These are phyloP conservation scores for Hypsibius dujardini DNA, from an alignment of 1,140 invertebrate species.

Conservation along the genomic window DNA sequence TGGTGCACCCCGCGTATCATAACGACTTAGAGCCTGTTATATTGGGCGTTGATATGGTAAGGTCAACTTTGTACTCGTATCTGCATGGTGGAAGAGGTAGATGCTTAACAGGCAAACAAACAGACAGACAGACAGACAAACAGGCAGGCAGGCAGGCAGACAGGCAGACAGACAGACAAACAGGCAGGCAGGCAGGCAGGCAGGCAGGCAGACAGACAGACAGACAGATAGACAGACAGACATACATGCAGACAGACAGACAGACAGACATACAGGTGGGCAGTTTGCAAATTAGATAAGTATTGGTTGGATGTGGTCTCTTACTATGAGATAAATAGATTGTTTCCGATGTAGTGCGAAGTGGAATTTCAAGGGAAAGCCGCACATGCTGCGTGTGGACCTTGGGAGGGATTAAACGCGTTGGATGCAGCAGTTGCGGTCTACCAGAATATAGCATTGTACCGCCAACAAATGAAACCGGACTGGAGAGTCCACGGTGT, in stretches of 20 bases:
- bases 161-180: too few species aligned
- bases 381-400: constrained; percentile 17
- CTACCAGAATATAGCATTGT: constrained; percentile 24
- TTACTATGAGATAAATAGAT: not conserved
- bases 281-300: too few species aligned
- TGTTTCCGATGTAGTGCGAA: not conserved
- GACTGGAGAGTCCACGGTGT: constrained; percentile 26
- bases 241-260: too few species aligned
- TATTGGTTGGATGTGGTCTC: too few species aligned
- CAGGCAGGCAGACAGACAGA: too few species aligned
- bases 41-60: constrained; percentile 21
- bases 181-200: too few species aligned
- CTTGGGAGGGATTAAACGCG: constrained; percentile 28
- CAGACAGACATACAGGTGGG: too few species aligned
- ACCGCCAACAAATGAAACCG: constrained; percentile 27
- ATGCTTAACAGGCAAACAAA: too few species aligned
- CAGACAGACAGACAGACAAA: too few species aligned
- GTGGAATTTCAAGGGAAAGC: not conserved
- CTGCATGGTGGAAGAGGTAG: too few species aligned
- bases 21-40: constrained; percentile 22
- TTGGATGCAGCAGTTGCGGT: constrained; percentile 26
- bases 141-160: too few species aligned
- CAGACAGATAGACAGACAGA: too few species aligned
- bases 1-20: constrained; percentile 27
- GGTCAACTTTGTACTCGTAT: not conserved